These are phyloP conservation scores for Subanguina moxae DNA, from an alignment of 1,140 invertebrate species.

Conservation along the genomic window DNA sequence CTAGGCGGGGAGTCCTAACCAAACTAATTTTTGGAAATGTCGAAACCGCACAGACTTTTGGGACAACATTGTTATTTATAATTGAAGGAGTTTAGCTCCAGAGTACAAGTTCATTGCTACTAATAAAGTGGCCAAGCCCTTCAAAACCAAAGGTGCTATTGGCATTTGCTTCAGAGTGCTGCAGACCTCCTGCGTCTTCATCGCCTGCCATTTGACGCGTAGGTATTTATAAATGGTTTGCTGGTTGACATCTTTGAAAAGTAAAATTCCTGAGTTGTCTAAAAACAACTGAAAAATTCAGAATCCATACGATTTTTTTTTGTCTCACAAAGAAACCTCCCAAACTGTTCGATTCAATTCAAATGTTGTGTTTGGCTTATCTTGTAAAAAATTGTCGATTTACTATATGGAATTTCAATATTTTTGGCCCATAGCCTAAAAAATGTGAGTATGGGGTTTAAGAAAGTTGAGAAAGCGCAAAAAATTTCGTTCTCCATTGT, in stretches of 20 bases:
- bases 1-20: no score
- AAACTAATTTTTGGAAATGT: no score
- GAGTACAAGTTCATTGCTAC: constrained; percentile 48
- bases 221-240: constrained; percentile 21
- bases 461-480: no score
- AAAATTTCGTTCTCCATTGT: no score
- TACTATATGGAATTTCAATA: no score
- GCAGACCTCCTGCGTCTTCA: constrained; percentile 42
- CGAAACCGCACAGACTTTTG: no score
- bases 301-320: not conserved
- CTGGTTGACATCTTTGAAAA: not conserved
- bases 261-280: no score
- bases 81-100: constrained; percentile 27
- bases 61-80: constrained; percentile 1
- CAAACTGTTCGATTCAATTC: not conserved
- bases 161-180: constrained; percentile 44
- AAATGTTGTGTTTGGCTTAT: not conserved
- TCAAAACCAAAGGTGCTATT: constrained; percentile 48
- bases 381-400: no score
- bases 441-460: no score
- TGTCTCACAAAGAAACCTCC: no score
- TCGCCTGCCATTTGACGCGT: constrained; percentile 49
- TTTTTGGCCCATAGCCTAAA: no score
- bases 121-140: constrained; percentile 33
- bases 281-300: no score